These are phyloP conservation scores for Campylorhamphus procurvoides DNA, from an alignment of 2,113 vertebrate genomes.

Conservation along the genomic window DNA sequence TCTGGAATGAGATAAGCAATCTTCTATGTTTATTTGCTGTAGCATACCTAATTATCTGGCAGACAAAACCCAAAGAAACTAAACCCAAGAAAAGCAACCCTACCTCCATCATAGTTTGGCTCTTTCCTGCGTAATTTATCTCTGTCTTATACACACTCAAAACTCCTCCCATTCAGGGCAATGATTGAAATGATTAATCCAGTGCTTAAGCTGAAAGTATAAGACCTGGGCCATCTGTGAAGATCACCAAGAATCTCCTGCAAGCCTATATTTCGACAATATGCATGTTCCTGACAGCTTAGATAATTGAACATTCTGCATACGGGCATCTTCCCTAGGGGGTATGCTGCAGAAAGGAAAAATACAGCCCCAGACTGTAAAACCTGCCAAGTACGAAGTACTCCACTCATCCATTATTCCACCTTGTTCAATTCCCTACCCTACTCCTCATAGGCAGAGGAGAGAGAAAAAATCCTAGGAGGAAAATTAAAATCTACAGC, in stretches of 20 bases:
- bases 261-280: background rate
- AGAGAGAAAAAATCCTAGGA: background rate
- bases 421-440: background rate
- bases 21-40: background rate
- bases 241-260: background rate
- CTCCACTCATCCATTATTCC: background rate
- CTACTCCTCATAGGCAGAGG: background rate
- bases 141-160: background rate
- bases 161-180: background rate
- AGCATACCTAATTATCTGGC: background rate
- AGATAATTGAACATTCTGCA: constrained; percentile 26
- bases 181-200: background rate
- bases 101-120: background rate
- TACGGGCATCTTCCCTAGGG: constrained; percentile 27
- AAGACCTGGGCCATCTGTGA: background rate
- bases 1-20: background rate
- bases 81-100: background rate
- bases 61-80: background rate
- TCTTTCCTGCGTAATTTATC: background rate
- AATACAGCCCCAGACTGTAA: constrained; percentile 15
- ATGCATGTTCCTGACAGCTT: background rate
- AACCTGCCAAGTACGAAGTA: constrained; percentile 11
- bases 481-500: background rate
- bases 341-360: constrained; percentile 25
- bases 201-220: background rate